Evolutionary conservation across 2,113 vertebrate species (phyloP).

Genomic region (Mastomys coucha): DNA sequence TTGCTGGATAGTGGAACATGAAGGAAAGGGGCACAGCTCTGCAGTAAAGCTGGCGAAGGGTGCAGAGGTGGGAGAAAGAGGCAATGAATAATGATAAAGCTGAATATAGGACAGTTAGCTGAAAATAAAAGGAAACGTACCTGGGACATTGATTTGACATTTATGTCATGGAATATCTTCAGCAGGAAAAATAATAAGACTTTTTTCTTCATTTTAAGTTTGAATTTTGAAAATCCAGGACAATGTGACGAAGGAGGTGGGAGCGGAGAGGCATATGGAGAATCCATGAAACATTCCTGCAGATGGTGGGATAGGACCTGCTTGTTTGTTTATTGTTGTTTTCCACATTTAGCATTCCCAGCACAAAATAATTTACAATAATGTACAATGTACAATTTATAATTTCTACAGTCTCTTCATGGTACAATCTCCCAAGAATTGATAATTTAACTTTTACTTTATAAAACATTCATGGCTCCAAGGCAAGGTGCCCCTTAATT

Average conservation of each 20-base stretch:
- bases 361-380: slow-evolving; percentile 20
- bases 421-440: slow-evolving; percentile 30
- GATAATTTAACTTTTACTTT: slow-evolving; percentile 61
- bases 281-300: not conserved
- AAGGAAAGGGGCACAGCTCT: slow-evolving; percentile 83
- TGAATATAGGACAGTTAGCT: slow-evolving; percentile 49
- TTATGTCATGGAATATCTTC: slow-evolving; percentile 48
- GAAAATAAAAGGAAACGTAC: slow-evolving; percentile 52
- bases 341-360: slow-evolving; percentile 21
- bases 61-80: slow-evolving; percentile 46
- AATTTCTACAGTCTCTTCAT: slow-evolving; percentile 25
- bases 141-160: slow-evolving; percentile 33
- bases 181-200: not conserved
- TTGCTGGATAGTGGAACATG: slow-evolving; percentile 79
- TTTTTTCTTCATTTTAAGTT: slow-evolving; percentile 47
- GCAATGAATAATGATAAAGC: slow-evolving; percentile 7
- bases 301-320: not conserved
- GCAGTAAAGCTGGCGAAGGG: slow-evolving; percentile 84
- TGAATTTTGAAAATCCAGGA: slow-evolving; percentile 50
- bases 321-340: slow-evolving; percentile 48
- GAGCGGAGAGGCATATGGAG: slow-evolving; percentile 20
- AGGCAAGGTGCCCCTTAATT: slow-evolving; percentile 23
- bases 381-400: no score
- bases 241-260: slow-evolving; percentile 23
- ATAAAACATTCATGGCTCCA: slow-evolving; percentile 20